These are phyloP conservation scores for Cyanistes caeruleus DNA, from an alignment of 2,113 vertebrate species.

Conservation along the genomic window DNA sequence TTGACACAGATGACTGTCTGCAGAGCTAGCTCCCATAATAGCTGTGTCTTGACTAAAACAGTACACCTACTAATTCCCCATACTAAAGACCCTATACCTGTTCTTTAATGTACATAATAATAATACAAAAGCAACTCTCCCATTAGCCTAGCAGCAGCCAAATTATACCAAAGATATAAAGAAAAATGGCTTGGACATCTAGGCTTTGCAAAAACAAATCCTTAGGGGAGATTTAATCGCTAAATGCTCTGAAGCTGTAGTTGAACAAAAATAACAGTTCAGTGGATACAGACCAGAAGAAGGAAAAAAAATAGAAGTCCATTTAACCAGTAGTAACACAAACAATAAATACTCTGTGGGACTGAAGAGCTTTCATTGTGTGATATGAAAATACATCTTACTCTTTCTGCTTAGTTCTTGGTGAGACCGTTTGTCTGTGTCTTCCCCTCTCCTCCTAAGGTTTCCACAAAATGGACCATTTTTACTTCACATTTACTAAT, in stretches of 20 bases:
- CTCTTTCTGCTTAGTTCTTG: not conserved
- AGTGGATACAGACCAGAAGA: not conserved
- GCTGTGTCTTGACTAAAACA: not conserved
- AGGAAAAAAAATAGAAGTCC: slow-evolving; percentile 28
- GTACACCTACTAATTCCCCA: not conserved
- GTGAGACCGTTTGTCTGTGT: not conserved
- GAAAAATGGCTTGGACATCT: not conserved
- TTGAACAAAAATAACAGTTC: slow-evolving; percentile 14
- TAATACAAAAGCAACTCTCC: not conserved
- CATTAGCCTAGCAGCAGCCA: not conserved
- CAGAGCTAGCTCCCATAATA: not conserved
- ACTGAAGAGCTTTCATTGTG: not conserved
- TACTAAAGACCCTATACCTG: not conserved
- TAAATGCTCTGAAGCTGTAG: slow-evolving; percentile 3
- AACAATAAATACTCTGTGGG: slow-evolving; percentile 5
- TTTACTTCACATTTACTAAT: slow-evolving; percentile 6
- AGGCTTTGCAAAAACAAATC: slow-evolving; percentile 15
- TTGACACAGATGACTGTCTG: not conserved
- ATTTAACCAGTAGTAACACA: slow-evolving; percentile 17
- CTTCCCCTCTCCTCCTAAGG: not conserved
- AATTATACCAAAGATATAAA: not conserved
- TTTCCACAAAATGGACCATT: not conserved
- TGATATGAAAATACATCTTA: slow-evolving; percentile 15
- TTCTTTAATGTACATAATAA: not conserved
- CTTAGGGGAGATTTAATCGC: not conserved